Evolutionary conservation across 2,113 vertebrate genomes (phyloP), one percentile per base, ranked within the genome.

Genomic region (Phyllopteryx taeniolatus): DNA sequence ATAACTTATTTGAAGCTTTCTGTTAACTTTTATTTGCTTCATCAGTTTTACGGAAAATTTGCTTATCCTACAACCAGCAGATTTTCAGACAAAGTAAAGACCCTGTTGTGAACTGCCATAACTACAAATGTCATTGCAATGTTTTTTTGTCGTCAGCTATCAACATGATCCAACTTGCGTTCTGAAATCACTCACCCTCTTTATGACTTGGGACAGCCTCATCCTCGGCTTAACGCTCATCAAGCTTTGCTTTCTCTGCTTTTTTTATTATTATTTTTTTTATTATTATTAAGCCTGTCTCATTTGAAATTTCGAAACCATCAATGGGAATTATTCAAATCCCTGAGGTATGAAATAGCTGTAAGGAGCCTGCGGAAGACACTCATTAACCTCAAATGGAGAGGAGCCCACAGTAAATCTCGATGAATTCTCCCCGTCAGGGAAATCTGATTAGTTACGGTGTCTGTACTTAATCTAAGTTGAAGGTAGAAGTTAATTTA

Each of bases 251-350:
- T 88, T 84, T 83, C 79, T 81, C 66, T 78, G 77, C 80, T 61
- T 61, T 47, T 47, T 27, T 27, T 27, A 27, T 27, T 27, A 1
- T 46, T 47, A 49, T 27, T 49, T 46, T 43, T 46, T 66, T 27
- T 44, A 42, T 86, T 87, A 87, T 90, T 84, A 91, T 90, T 90
- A 89, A 90, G 86, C 87, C 89, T 71, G 82, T 85, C 84, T 89
- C 85, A 86, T 90, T 89, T 83, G 83, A 90, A 86, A 89, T 85
- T 91, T 88, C 76, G 61, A 88, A 86, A 89, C 88, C 90, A 90
- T 90, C 89, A 90, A 90, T 90, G 83, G 89, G 90, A 90, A 90
- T 91, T 91, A 91, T 91, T 89, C 83, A 91, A 89, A 91, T 89
- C 90, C 87, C 87, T 3, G 81, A 88, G 90, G 90, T 89, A 90